Percentiles rank a stretch among this genome's conserved stretches.
These are phyloP conservation scores for Galerucella nymphaeae DNA, from an alignment of 2,888 invertebrate genomes.

Conservation along the genomic window DNA sequence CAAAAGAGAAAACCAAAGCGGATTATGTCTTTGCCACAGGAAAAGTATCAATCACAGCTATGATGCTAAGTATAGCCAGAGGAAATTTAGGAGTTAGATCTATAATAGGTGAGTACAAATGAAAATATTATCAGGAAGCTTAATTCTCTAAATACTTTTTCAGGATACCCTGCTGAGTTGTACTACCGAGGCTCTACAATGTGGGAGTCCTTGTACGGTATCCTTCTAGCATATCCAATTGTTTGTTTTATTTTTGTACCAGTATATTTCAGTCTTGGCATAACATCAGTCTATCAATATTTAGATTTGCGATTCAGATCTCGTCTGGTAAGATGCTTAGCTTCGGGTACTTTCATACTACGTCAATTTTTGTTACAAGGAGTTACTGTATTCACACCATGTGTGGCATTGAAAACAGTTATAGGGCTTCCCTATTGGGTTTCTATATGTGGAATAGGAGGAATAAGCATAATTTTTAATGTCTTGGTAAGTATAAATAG, in stretches of 20 bases:
- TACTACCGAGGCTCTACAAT: slow-evolving; percentile 87
- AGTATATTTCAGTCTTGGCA: slow-evolving; percentile 83
- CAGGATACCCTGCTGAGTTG: slow-evolving; percentile 86
- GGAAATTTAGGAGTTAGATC: slow-evolving; percentile 86
- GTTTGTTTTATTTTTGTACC: slow-evolving; percentile 88
- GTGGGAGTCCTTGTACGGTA: slow-evolving; percentile 90
- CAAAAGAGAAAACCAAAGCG: slow-evolving; percentile 78
- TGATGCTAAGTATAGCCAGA: slow-evolving; percentile 88
- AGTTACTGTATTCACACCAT: slow-evolving; percentile 88
- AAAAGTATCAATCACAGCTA: slow-evolving; percentile 80
- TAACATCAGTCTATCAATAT: slow-evolving; percentile 91
- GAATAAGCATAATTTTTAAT: slow-evolving; percentile 84
- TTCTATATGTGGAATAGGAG: slow-evolving; percentile 80
- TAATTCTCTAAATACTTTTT: slow-evolving; percentile 25
- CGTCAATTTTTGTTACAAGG: slow-evolving; percentile 84
- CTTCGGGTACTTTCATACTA: slow-evolving; percentile 83
- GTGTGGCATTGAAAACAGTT: slow-evolving; percentile 85
- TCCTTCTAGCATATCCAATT: slow-evolving; percentile 84
- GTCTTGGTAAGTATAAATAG: slow-evolving; percentile 76
- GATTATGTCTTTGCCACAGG: slow-evolving; percentile 82
- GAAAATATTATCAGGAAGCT: not conserved
- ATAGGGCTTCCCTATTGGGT: slow-evolving; percentile 88
- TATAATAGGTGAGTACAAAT: slow-evolving; percentile 74
- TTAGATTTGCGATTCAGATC: slow-evolving; percentile 79
- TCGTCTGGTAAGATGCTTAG: slow-evolving; percentile 78